phyloP scores from a whole-genome alignment of 1,140 invertebrate species.

The Holotrichia oblita region DNA sequence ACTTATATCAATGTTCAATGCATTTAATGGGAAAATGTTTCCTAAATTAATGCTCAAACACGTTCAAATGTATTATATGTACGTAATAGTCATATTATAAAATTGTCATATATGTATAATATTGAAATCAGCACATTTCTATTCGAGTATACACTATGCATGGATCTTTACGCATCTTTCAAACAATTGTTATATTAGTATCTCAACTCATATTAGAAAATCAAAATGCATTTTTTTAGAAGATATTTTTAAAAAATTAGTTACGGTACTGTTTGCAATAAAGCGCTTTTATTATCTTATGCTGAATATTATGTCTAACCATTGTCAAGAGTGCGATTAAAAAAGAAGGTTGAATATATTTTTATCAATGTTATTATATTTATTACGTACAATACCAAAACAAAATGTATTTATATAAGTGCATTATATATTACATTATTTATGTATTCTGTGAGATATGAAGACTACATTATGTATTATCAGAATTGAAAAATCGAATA shows the following conservation, averaged over 20 bases:
- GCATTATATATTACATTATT: conserved; percentile 9
- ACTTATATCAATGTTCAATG: neutral
- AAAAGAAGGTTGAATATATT: conserved; percentile 30
- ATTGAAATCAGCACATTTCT: neutral
- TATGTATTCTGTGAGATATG: conserved; percentile 12
- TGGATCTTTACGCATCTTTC: neutral
- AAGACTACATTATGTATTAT: neutral
- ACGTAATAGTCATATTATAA: neutral
- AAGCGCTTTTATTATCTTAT: conserved; percentile 16
- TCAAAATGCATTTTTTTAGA: neutral
- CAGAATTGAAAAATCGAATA: conserved; percentile 21
- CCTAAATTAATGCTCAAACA: conserved; percentile 28
- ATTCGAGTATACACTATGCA: neutral
- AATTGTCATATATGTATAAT: neutral
- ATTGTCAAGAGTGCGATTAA: conserved; percentile 31
- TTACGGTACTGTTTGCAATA: conserved; percentile 37
- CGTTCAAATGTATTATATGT: neutral
- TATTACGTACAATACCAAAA: conserved; percentile 15
- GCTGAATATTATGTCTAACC: conserved; percentile 25
- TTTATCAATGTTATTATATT: conserved; percentile 36
- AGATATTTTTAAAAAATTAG: conserved; percentile 1
- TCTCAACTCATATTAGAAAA: neutral
- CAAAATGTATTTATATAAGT: neutral
- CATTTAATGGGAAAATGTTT: neutral
- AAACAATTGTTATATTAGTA: neutral